Percentiles rank a stretch among this genome's conserved stretches.
Evolutionary conservation across 2,113 vertebrate genomes (phyloP).

Genomic region (Puma concolor): DNA sequence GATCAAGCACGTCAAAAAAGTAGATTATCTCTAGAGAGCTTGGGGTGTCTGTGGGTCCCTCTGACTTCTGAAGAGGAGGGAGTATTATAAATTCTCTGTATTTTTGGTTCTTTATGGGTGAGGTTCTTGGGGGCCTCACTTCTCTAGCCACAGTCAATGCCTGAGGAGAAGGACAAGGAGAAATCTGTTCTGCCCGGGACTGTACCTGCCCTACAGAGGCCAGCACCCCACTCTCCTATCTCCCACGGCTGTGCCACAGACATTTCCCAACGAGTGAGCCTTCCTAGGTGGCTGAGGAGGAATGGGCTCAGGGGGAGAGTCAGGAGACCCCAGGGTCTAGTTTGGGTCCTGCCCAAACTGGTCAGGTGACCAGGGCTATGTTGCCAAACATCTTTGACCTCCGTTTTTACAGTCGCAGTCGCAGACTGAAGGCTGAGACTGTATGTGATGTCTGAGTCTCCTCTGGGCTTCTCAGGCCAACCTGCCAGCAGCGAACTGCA

Average conservation of each 20-base stretch:
- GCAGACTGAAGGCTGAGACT: background rate
- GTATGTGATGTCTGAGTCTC: background rate
- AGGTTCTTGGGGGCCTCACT: background rate
- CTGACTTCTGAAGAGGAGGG: slow-evolving; percentile 31
- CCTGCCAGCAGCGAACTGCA: background rate
- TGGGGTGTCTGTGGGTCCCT: background rate
- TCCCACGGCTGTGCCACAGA: background rate
- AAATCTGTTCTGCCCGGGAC: background rate
- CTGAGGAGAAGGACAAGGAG: background rate
- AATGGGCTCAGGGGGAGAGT: background rate
- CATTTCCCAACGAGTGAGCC: slow-evolving; percentile 16
- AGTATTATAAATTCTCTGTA: background rate
- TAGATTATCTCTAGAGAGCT: background rate
- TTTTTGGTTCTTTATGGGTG: background rate
- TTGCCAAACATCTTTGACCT: background rate
- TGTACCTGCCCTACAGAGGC: background rate
- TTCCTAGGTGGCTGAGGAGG: background rate
- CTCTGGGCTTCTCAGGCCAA: background rate
- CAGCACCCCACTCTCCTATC: background rate
- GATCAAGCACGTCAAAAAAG: slow-evolving; percentile 12
- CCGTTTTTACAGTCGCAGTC: background rate
- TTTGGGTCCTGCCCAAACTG: background rate
- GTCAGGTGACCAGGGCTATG: background rate
- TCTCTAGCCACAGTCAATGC: background rate
- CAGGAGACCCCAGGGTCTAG: background rate